Evolutionary conservation across 2,113 vertebrate genomes (phyloP).

Genomic region (Rhinogobius similis): DNA sequence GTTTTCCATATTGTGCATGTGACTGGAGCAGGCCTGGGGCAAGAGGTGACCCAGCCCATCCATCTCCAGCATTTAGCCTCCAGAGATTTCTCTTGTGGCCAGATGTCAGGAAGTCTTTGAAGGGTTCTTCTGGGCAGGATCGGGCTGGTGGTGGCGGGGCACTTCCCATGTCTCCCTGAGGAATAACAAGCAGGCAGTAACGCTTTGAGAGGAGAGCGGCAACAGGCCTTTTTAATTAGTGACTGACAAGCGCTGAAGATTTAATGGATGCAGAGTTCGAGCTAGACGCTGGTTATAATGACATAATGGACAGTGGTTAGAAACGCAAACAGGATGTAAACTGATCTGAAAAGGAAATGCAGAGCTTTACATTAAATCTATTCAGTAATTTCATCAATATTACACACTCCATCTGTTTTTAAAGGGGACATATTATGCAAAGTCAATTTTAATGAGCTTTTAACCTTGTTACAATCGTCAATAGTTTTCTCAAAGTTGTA

Average conservation of each 20-base stretch:
- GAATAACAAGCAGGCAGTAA: constrained; percentile 14
- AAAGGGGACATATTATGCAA: too few species aligned
- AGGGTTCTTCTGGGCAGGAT: constrained; percentile 11
- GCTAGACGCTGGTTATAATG: not conserved
- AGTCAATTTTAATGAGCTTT: too few species aligned
- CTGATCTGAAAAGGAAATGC: not conserved
- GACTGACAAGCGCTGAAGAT: constrained; percentile 6
- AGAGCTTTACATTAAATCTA: not conserved
- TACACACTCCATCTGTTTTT: too few species aligned
- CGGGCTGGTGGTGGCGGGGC: not conserved
- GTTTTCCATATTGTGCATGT: not conserved
- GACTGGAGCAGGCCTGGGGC: not conserved
- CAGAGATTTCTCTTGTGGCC: not conserved
- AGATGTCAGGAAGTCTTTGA: constrained; percentile 39
- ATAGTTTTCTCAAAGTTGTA: too few species aligned
- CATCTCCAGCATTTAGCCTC: not conserved
- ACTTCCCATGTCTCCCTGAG: constrained; percentile 10
- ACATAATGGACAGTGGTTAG: constrained; percentile 11
- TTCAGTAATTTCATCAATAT: too few species aligned
- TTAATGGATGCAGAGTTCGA: not conserved
- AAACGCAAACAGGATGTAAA: not conserved
- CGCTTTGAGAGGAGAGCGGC: not conserved
- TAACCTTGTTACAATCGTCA: too few species aligned
- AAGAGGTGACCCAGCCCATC: constrained; percentile 3
- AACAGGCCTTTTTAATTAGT: constrained; percentile 26